Evolutionary conservation across 1,140 invertebrate species (phyloP), one percentile per base, ranked within the genome.

Genomic region (Euglossa dilemma): DNA sequence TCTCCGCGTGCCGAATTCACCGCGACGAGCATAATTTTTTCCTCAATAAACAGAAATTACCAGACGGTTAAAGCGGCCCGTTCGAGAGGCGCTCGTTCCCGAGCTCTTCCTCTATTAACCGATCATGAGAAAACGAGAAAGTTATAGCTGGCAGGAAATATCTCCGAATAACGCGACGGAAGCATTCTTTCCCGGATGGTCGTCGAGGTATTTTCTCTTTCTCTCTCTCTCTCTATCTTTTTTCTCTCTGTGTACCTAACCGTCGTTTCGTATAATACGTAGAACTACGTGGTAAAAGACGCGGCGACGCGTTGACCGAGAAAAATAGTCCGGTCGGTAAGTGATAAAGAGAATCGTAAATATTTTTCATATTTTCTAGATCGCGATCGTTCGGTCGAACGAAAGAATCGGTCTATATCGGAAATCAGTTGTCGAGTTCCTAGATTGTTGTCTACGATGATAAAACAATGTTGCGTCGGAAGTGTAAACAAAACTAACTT

Each of bases 81-180:
- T n/a, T 36, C 36, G 36, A 36, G 52, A n/a, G n/a, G 63, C 47
- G 12, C 72, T 73, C 36, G 71, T n/a, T 59, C 54, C 20, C 23
- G n/a, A 36, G 18, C 4, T 4, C 72, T 82, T 82, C 72, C 80
- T 63, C 52, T 75, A 66, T 66, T 64, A 56, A 43, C 52, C 50
- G 71, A 81, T 74, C 59, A 56, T 57, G 79, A 57, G 52, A 66
- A 50, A 75, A 81, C 71, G 79, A 67, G 80, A 82, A 82, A 82
- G 80, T 76, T 56, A 75, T 52, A 50, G n/a, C 43, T 23, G 9
- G 5, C 45, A 72, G 72, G 72, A 50, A 57, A 20, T 45, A 76
- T 67, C 25, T 64, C 12, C 45, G 25, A 50, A 66, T 47, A 64
- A 81, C n/a, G 52, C 28, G n/a, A 47, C 47, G 28, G 74, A 64